A percentile compares a stretch with the other conserved stretches of the same genome.
phyloP scores from a whole-genome alignment of 2,797 vertebrate species.

The Molossus alvarezi region DNA sequence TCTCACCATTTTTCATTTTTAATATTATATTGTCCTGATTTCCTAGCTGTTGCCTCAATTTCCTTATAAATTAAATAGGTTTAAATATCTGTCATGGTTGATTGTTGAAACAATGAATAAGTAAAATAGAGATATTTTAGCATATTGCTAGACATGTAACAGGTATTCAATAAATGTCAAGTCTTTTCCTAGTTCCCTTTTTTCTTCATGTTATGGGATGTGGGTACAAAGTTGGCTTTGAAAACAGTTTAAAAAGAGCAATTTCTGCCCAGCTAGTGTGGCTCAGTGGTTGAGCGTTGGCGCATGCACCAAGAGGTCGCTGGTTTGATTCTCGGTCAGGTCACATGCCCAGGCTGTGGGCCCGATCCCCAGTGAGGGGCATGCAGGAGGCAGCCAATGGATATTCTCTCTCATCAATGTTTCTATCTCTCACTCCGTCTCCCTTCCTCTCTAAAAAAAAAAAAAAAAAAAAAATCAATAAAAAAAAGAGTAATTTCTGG shows the following conservation, averaged over 20 bases:
- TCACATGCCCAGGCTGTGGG: too few species aligned
- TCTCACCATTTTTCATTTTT: background rate
- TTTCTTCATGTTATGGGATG: background rate
- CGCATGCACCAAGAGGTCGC: too few species aligned
- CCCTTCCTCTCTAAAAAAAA: too few species aligned
- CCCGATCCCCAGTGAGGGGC: too few species aligned
- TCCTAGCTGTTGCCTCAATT: background rate
- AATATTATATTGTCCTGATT: background rate
- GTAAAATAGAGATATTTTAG: background rate
- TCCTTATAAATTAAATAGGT: background rate
- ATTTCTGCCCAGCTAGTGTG: background rate
- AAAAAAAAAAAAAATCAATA: too few species aligned
- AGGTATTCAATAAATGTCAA: background rate
- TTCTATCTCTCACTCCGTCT: too few species aligned
- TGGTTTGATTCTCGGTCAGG: too few species aligned
- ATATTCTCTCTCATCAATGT: too few species aligned
- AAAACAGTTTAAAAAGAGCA: constrained; percentile 34
- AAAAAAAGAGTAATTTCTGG: too few species aligned
- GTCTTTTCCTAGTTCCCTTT: background rate
- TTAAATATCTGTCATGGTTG: background rate
- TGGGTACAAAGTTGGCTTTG: background rate
- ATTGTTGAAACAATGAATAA: background rate
- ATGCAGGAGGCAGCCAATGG: too few species aligned
- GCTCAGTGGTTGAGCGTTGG: too few species aligned
- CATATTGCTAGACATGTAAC: background rate